Evolutionary conservation across 1,140 invertebrate genomes (phyloP), one percentile per base, ranked within the genome.

Genomic region (Dinothrombium tinctorium): DNA sequence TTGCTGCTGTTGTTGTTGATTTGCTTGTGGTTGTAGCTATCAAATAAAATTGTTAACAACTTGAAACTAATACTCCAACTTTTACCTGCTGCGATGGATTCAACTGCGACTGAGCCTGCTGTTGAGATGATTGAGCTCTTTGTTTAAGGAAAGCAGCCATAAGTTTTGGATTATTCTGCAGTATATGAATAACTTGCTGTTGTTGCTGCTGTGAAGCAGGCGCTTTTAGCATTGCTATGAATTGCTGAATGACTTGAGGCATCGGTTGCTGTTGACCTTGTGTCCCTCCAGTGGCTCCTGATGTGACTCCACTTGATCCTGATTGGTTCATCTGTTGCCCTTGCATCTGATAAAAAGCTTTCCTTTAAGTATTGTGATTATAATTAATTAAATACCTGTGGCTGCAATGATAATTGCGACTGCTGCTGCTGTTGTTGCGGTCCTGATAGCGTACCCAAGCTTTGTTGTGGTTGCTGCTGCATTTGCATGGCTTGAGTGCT

Each of bases 141-240:
- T 89, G 81, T 58, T 87, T 87, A 40, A 95, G 84, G 54, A 92
- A 89, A 36, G 84, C 82, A 40, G 87, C 86, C 84, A 94, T 94
- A 9, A 95, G 65, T 44, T 81, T 81, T 33, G 87, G 87, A 65
- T 94, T 87, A 33, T 74, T 76, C 59, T 89, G 90, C 33, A 95
- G 69, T 51, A 95, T 87, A 49, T 75, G 72, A 21, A 92, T 63
- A 37, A 94, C 81, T 61, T 89, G 79, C 53, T 80, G 73, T 53
- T 94, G 86, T 54, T 89, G 82, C 51, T 90, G 82, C 35, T 76
- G 78, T n/a, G 76, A 75, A 42, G 72, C 73, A 12, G 83, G 82
- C 51, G 76, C 81, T 50, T 79, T 74, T 21, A 94, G 64, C 28
- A 82, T 86, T 40, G 75, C 69, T 67, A 94, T 73, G 12, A 94